Percentiles rank a stretch among this genome's conserved stretches.
Evolutionary conservation across 2,113 vertebrate species (phyloP).

Genomic region (Notiomystis cincta): DNA sequence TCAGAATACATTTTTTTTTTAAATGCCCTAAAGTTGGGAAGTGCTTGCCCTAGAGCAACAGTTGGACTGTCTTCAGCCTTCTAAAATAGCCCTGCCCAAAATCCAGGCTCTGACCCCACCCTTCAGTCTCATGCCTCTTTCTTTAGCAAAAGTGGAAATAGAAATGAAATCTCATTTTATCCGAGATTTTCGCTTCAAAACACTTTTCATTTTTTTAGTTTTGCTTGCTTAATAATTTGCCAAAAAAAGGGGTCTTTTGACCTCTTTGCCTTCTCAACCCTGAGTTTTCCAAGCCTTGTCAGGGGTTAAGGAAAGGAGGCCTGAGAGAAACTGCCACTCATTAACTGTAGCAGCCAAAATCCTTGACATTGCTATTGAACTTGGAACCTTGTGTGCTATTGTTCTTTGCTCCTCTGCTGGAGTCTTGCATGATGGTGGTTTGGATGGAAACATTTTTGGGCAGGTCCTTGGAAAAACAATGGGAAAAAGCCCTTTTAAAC

Average conservation of each 20-base stretch:
- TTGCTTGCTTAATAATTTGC: not conserved
- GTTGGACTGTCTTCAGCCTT: not conserved
- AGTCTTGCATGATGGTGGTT: slow-evolving; percentile 51
- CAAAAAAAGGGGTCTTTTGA: not conserved
- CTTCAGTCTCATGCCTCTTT: not conserved
- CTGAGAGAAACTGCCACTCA: slow-evolving; percentile 24
- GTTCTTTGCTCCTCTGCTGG: slow-evolving; percentile 44
- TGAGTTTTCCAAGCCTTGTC: not conserved
- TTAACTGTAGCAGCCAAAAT: slow-evolving; percentile 40
- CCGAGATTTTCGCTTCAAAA: not conserved
- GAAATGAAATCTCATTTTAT: not conserved
- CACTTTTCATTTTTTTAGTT: not conserved
- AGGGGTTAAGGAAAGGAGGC: slow-evolving; percentile 25
- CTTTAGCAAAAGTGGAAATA: not conserved
- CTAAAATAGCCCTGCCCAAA: slow-evolving; percentile 42
- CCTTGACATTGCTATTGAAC: slow-evolving; percentile 60
- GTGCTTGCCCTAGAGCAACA: not conserved
- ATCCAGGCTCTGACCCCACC: slow-evolving; percentile 1
- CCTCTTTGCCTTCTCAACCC: not conserved
- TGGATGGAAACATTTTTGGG: slow-evolving; percentile 64
- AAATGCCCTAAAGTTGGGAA: not conserved
- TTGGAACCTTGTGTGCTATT: slow-evolving; percentile 55
- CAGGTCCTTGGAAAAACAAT: slow-evolving; percentile 59
- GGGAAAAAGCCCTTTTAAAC: slow-evolving; percentile 34
- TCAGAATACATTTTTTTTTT: not conserved